Percentiles rank a stretch among this genome's conserved stretches.
Conservation (phyloP, 1,140 invertebrate species). For the Eriocheir sinensis region DNA sequence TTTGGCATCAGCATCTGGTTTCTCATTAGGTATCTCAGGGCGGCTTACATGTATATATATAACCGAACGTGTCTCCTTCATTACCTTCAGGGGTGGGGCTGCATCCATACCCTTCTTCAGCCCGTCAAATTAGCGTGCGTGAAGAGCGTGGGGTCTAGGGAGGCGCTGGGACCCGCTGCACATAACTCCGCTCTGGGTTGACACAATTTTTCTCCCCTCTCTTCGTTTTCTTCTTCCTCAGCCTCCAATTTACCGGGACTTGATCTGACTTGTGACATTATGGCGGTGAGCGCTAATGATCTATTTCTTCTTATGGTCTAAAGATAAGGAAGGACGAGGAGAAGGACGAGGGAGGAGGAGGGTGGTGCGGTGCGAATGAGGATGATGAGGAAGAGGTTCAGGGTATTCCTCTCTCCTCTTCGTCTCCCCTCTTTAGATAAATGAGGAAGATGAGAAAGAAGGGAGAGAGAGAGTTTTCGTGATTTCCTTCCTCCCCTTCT, state of each 20-base stretch:
- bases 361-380: background rate
- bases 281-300: constrained; percentile 34
- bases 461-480: no score
- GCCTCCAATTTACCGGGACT: background rate
- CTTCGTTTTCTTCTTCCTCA: background rate
- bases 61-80: background rate
- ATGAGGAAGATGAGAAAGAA: no score
- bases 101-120: background rate
- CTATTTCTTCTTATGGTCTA: constrained; percentile 6
- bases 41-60: background rate
- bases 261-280: constrained; percentile 25
- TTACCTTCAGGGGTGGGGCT: background rate
- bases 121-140: background rate
- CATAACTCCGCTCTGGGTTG: background rate
- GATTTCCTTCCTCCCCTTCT: no score
- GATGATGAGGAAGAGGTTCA: background rate
- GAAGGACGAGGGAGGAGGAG: background rate
- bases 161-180: background rate
- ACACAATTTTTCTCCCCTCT: background rate
- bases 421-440: no score
- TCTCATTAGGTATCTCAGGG: background rate
- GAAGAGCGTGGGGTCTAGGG: background rate
- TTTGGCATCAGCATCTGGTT: background rate
- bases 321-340: constrained; percentile 7
- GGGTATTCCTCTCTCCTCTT: background rate